Base-by-base conservation (phyloP, 2,797 vertebrate species). In the Acrossocheilus fasciatus region DNA sequence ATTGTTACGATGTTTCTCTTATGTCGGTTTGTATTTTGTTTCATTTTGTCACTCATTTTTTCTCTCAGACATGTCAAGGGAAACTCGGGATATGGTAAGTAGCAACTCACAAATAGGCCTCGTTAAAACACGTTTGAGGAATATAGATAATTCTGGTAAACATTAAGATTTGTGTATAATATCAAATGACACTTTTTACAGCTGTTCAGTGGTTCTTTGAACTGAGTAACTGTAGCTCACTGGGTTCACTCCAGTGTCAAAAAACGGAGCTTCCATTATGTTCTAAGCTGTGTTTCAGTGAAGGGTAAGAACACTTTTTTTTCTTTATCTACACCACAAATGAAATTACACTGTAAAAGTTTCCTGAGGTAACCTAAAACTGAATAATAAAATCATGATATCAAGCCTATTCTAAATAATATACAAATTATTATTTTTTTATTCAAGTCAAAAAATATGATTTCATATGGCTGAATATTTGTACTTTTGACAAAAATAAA, bases 201-300 rank as follows among this genome's bases (percentile, higher is more conserved):
- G 88, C 26, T n/a, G 17, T 78, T 0, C 64, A 68, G 1, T 90
- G 92, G 91, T 91, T 90, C 88, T 2, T 88, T 70, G 87, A 90
- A 1, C 93, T 93, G 84, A 52, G 87, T 43, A 34, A 74, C 62
- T 81, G 69, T 72, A 80, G 85, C 87, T 70, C 26, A 26, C 9
- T 79, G 17, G 45, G 54, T 72, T n/a, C 78, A 69, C 18, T 4
- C 39, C 77, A 70, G 20, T 84, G 11, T 83, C 36, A 66, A 91
- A 91, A 89, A 89, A 91, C 91, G 90, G 91, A 93, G 89, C 92
- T 91, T 89, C 88, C 78, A 18, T 36, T 75, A 70, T 93, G 94
- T 87, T 90, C 69, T 39, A 89, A 12, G 0, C 68, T 36, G 68
- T 93, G 93, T 83, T 86, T 90, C 82, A 87, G 91, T 81, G 85